These are phyloP conservation scores for Agrotis clavis DNA, from an alignment of 2,888 invertebrate genomes.

Conservation along the genomic window DNA sequence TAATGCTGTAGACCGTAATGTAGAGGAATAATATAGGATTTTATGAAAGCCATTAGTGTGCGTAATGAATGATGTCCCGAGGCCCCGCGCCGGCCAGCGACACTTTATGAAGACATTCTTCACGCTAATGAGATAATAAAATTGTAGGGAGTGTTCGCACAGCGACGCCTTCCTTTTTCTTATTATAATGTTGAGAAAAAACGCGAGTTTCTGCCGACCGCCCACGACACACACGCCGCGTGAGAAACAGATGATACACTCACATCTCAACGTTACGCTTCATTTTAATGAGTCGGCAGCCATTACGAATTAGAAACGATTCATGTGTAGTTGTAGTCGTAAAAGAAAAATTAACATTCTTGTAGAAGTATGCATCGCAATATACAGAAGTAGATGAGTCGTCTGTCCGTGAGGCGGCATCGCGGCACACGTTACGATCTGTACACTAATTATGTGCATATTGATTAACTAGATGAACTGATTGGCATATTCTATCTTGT, in stretches of 20 bases:
- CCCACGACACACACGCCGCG: slow-evolving; percentile 61
- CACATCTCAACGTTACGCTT: slow-evolving; percentile 48
- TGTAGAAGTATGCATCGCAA: slow-evolving; percentile 22
- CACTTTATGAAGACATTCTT: slow-evolving; percentile 88
- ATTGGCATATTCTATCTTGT: background rate
- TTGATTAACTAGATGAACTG: slow-evolving; percentile 8
- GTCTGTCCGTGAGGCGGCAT: background rate
- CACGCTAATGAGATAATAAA: slow-evolving; percentile 88
- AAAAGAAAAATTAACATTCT: slow-evolving; percentile 54
- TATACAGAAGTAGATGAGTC: slow-evolving; percentile 28
- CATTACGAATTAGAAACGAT: slow-evolving; percentile 63
- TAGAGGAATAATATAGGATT: slow-evolving; percentile 76
- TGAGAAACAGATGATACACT: slow-evolving; percentile 54
- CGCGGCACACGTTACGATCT: background rate
- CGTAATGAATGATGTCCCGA: slow-evolving; percentile 86
- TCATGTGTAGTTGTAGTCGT: slow-evolving; percentile 57
- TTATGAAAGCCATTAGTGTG: slow-evolving; percentile 84
- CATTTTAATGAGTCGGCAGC: slow-evolving; percentile 60
- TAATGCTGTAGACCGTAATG: slow-evolving; percentile 47
- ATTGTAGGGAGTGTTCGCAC: slow-evolving; percentile 78
- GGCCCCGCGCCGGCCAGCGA: slow-evolving; percentile 80
- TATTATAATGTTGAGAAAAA: slow-evolving; percentile 69
- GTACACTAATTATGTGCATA: slow-evolving; percentile 2
- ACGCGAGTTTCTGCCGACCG: slow-evolving; percentile 61
- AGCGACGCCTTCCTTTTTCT: slow-evolving; percentile 58